Percentiles rank a stretch among this genome's conserved stretches.
Evolutionary conservation across 1,140 invertebrate species (phyloP).

Genomic region (Doryteuthis pealeii): DNA sequence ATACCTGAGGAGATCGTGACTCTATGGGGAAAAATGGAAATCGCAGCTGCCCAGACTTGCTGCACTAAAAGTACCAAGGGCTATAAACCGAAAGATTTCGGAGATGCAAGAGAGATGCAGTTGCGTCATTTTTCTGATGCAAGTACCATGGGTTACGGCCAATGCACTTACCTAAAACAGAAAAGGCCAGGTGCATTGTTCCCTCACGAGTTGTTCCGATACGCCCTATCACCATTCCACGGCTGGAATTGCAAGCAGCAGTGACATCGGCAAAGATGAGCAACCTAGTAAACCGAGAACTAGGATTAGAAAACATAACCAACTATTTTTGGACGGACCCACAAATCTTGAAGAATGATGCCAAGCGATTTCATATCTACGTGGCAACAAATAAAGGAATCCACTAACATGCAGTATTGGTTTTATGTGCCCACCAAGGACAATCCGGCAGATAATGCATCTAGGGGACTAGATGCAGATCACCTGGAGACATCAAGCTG

Average conservation of each 20-base stretch:
- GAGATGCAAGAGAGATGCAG: not conserved
- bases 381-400: conserved; percentile 16
- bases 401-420: conserved; percentile 24
- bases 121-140: conserved; percentile 39
- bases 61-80: conserved; percentile 24
- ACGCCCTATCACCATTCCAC: no score
- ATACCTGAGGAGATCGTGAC: conserved; percentile 19
- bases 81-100: conserved; percentile 31
- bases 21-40: conserved; percentile 23
- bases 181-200: not conserved
- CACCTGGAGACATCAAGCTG: conserved; percentile 24
- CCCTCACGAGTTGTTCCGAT: no score
- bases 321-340: no score
- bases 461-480: conserved; percentile 21
- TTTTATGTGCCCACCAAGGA: conserved; percentile 18
- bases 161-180: conserved; percentile 28
- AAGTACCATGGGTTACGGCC: conserved; percentile 30
- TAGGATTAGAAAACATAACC: no score
- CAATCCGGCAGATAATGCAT: conserved; percentile 33
- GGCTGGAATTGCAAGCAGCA: no score
- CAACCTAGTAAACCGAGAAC: no score
- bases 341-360: no score
- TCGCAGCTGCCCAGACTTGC: conserved; percentile 19
- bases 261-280: no score
- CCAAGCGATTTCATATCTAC: not conserved